Base-by-base conservation (phyloP, 2,888 invertebrate genomes). In the Lymantria monacha region DNA sequence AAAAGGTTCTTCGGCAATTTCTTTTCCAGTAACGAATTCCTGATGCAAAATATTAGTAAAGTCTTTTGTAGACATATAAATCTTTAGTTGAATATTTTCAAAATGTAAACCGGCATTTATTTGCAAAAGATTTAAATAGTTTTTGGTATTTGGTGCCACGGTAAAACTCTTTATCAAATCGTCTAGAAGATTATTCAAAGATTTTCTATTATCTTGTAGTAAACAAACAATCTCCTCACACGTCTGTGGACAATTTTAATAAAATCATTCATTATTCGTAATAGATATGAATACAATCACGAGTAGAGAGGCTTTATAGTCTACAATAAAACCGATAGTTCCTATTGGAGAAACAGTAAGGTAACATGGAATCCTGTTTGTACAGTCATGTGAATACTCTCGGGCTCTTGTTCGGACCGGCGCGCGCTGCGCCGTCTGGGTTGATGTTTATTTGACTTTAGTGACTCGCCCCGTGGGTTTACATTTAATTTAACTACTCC, bases 81-180 rank as follows among this genome's bases (percentile, higher is more conserved):
- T 63, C 62, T 78, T 78, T 37, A 77, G 54, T 61, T 75, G 74
- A 12, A 70, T 71, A 48, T 78, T 78, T 66, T 78, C 77, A 37
- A 70, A 77, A 51, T 77, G 69, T n/a, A 78, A 58, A 30, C 59
- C 65, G 10, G 73, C 70, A 49, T 79, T 76, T 7, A 68, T 60
- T 66, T 73, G 69, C 38, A 78, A 63, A 7, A 76, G 61, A 46
- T 68, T 72, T 37, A 79, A 57, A 59, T 72, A 74, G 45, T 70
- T 71, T 64, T 71, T 74, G 45, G 60, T 62, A 14, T 61, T 61
- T 33, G 65, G 66, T 37, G 72, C 52, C n/a, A 69, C 55, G 38
- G 64, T 59, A 12, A 69, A 58, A 47, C 61, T 63, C 55, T 66
- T 66, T 12, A 72, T 42, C 55, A 79, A 51, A 46, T 69, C 66